Base-by-base conservation (phyloP, 1,140 invertebrate species). In the Cheumatopsyche charites region DNA sequence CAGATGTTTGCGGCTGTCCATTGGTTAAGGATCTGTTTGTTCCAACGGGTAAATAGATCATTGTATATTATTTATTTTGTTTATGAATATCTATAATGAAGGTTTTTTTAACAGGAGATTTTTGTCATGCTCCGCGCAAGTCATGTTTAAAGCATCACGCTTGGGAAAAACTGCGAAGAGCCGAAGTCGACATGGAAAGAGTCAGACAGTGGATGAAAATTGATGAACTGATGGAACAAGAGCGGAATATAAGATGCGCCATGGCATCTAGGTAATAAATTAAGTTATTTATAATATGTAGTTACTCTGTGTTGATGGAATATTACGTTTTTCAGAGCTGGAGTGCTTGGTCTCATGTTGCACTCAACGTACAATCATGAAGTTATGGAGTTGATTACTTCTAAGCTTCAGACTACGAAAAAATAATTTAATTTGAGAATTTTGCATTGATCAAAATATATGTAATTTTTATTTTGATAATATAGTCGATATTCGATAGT, bases 321-420 rank as follows among this genome's bases (percentile, higher is more conserved):
- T 26, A 23, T 15, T 47, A 19, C 3, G 0, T 42, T 76, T 67
- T 70, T 47, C 76, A 84, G 96, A 61, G 94, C 94, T 55, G 96
- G 96, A 15, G 93, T 98, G 0, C 83, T 98, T 1, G 94, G 94
- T 0, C 83, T 98, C 0, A 94, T 98, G 91, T 81, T 98, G 12
- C 96, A 98, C 80, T 96, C 95, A 0, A 96, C 95, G 0, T 95
- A 96, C 78, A 94, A 97, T 81, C 95, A 98, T 79, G 94, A 96
- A 78, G 86, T 95, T 0, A 92, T 95, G 88, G 93, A 93, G 77
- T 81, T 86, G 1, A 84, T 85, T 69, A 83, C 80, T 29, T 71
- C 69, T 12, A 72, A 72, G 6, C 58, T 74, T 52, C 73, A 74
- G 36, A 15, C 63, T 0, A 58, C 55, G 1, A 66, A 66, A 61